These are phyloP conservation scores for Drosophila suzukii DNA, from an alignment of 1,140 invertebrate genomes.

Conservation along the genomic window DNA sequence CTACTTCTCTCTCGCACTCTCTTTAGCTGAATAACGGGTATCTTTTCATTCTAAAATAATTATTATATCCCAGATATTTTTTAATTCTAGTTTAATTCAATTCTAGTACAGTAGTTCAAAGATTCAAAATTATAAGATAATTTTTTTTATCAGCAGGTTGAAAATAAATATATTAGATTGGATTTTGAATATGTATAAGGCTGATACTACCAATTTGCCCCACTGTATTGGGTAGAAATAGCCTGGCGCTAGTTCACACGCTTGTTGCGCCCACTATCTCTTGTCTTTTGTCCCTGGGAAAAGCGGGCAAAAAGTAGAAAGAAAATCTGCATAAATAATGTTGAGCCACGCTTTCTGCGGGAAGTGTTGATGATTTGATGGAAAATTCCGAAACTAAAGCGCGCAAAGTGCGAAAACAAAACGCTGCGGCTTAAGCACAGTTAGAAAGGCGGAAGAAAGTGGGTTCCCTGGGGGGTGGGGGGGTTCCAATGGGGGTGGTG, in stretches of 20 bases:
- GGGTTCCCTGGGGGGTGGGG: neutral
- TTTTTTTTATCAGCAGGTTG: too few relatives aligned
- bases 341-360: slow-evolving; percentile 57
- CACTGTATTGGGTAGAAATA: slow-evolving; percentile 33
- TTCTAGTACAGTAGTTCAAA: too few relatives aligned
- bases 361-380: slow-evolving; percentile 79
- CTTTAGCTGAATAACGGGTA: too few relatives aligned
- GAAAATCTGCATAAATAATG: slow-evolving; percentile 78
- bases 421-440: slow-evolving; percentile 40
- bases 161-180: too few relatives aligned
- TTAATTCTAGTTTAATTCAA: too few relatives aligned
- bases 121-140: neutral
- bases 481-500: neutral
- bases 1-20: too few relatives aligned
- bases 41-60: too few relatives aligned
- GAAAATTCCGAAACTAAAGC: slow-evolving; percentile 67
- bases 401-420: slow-evolving; percentile 57
- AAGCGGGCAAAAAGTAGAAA: slow-evolving; percentile 20
- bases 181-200: too few relatives aligned
- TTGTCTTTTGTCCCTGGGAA: slow-evolving; percentile 52
- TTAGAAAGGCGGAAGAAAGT: slow-evolving; percentile 21
- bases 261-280: slow-evolving; percentile 66
- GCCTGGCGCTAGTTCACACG: slow-evolving; percentile 73
- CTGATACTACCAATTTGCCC: too few relatives aligned
- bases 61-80: too few relatives aligned